Percentiles rank a stretch among this genome's conserved stretches.
These are phyloP conservation scores for Rhogogaster chlorosoma DNA, from an alignment of 2,888 invertebrate genomes.

Conservation along the genomic window DNA sequence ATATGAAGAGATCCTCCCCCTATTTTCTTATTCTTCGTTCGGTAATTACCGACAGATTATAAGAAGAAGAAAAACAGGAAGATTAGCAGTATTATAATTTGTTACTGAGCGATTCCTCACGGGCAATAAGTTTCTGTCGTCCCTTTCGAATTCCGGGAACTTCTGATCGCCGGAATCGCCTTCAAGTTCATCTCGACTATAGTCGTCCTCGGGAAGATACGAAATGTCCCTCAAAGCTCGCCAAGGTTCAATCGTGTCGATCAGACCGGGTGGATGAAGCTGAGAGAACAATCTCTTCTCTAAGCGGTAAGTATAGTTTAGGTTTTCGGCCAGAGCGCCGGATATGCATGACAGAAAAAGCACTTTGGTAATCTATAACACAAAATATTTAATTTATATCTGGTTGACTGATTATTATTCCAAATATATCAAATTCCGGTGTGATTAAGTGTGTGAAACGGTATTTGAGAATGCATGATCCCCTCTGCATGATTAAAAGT, in stretches of 20 bases:
- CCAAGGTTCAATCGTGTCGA: constrained; percentile 32
- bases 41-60: neutral
- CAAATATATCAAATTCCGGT: neutral
- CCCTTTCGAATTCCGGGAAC: constrained; percentile 56
- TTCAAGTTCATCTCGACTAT: constrained; percentile 52
- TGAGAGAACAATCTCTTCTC: constrained; percentile 50
- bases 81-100: neutral
- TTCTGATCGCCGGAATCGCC: constrained; percentile 23
- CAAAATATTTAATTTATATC: neutral
- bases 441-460: neutral
- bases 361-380: constrained; percentile 59
- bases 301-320: constrained; percentile 61
- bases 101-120: constrained; percentile 59
- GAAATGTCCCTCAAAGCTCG: constrained; percentile 53
- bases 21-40: neutral
- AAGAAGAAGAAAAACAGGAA: neutral
- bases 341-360: constrained; percentile 55
- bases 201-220: constrained; percentile 63
- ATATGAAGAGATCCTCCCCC: neutral
- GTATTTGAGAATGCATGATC: neutral
- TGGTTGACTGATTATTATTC: neutral
- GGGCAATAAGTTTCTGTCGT: constrained; percentile 63
- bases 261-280: constrained; percentile 13
- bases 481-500: neutral
- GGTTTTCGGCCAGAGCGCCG: constrained; percentile 52